A percentile compares a stretch with the other conserved stretches of the same genome.
phyloP scores from a whole-genome alignment of 2,113 vertebrate genomes.

The Actinemys pallida region DNA sequence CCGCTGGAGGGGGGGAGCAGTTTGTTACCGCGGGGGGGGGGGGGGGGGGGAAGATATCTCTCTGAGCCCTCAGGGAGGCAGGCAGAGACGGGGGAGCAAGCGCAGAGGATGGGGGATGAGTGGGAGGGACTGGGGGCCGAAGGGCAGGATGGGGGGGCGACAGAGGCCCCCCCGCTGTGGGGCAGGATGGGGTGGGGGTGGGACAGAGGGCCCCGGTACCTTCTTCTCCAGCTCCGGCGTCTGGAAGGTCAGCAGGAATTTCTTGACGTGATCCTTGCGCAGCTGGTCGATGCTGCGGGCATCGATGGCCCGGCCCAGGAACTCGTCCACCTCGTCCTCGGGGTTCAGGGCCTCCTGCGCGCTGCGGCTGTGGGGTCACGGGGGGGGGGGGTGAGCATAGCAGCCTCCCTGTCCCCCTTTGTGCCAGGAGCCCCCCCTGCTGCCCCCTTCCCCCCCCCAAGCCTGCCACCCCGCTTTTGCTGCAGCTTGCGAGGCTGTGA shows the following conservation, averaged over 20 bases:
- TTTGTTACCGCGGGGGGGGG: neutral
- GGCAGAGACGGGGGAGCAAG: no score
- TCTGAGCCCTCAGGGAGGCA: no score
- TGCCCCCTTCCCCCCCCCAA: neutral
- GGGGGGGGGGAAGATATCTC: no score
- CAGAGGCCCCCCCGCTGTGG: no score
- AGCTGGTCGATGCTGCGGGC: constrained; percentile 97
- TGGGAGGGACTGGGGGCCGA: neutral
- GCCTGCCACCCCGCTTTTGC: no score
- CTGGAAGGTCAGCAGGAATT: constrained; percentile 96
- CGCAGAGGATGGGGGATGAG: no score
- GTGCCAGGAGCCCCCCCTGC: neutral
- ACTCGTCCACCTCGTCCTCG: constrained; percentile 96
- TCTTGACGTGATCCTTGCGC: constrained; percentile 95
- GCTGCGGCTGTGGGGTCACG: constrained; percentile 80
- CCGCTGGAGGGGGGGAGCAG: neutral
- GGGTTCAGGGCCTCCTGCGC: constrained; percentile 95
- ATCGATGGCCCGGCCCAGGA: constrained; percentile 94
- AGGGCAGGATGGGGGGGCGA: no score
- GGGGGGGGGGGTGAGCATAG: neutral
- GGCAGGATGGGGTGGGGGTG: neutral
- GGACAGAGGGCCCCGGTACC: constrained; percentile 68
- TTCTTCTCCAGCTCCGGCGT: constrained; percentile 94
- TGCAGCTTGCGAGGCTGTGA: neutral
- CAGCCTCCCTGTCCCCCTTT: neutral